Evolutionary conservation across 2,797 vertebrate species (phyloP).

Genomic region (Pangasius mekongensis): DNA sequence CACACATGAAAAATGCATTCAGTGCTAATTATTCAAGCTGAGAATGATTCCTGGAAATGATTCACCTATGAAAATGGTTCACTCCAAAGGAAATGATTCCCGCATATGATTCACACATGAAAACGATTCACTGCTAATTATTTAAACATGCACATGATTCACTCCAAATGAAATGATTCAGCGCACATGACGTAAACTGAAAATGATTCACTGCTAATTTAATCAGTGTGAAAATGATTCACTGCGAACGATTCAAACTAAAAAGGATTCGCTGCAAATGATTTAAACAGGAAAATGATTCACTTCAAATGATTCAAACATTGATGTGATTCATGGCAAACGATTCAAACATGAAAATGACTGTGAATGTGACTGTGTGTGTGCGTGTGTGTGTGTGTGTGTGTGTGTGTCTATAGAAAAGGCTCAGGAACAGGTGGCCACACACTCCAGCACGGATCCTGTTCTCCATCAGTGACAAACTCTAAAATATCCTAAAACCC

Average conservation of each 20-base stretch:
- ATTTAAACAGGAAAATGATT: not conserved
- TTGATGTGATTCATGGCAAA: not conserved
- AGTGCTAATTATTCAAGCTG: not conserved
- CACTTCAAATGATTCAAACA: not conserved
- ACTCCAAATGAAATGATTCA: too few relatives aligned
- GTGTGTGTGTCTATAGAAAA: constrained; percentile 58
- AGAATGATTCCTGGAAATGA: not conserved
- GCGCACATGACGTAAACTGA: too few relatives aligned
- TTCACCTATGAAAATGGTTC: not conserved
- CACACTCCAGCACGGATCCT: constrained; percentile 46
- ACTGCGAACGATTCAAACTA: not conserved
- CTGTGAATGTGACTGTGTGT: not conserved
- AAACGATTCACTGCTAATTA: too few relatives aligned
- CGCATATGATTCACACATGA: too few relatives aligned
- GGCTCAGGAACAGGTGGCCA: constrained; percentile 70
- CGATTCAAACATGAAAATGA: not conserved
- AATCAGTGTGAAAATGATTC: too few relatives aligned
- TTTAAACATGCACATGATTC: too few relatives aligned
- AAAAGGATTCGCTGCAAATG: not conserved
- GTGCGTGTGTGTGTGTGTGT: constrained; percentile 11
- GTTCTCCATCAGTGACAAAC: constrained; percentile 57
- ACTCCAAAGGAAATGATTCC: too few relatives aligned
- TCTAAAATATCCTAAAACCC: constrained; percentile 59
- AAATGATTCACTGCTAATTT: too few relatives aligned
- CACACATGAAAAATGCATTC: not conserved